Evolutionary conservation across 2,888 invertebrate species (phyloP).

Genomic region (Orthosia gracilis): DNA sequence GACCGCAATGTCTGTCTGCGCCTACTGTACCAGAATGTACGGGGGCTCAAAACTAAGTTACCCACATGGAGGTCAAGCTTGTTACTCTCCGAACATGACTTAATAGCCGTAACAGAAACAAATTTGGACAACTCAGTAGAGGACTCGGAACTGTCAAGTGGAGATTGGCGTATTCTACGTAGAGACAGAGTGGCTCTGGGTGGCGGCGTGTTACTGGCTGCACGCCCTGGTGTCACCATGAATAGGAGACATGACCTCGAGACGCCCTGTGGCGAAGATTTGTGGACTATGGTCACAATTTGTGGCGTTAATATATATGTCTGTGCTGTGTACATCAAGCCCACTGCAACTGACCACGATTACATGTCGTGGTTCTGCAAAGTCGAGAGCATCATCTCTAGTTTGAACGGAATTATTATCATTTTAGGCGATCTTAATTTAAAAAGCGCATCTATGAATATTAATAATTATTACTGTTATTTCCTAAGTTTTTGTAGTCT

Average conservation of each 20-base stretch:
- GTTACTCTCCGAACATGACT: neutral
- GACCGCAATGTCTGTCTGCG: neutral
- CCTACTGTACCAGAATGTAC: conserved; percentile 17
- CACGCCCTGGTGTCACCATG: neutral
- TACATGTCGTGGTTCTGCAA: no score
- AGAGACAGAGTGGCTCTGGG: conserved; percentile 15
- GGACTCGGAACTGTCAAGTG: neutral
- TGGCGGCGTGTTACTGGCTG: neutral
- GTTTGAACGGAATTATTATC: no score
- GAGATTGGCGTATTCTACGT: conserved; percentile 11
- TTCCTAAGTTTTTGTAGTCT: conserved; percentile 19
- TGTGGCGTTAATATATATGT: no score
- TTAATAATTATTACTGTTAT: conserved; percentile 24
- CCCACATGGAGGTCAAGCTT: neutral
- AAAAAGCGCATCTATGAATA: no score
- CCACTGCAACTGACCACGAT: no score
- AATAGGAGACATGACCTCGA: neutral
- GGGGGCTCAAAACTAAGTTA: conserved; percentile 1
- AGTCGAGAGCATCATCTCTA: no score
- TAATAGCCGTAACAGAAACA: conserved; percentile 10
- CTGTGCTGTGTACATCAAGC: no score
- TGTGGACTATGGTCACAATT: no score
- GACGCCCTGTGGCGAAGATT: conserved; percentile 7
- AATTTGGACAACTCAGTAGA: conserved; percentile 8
- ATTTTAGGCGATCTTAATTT: no score